A percentile compares a stretch with the other conserved stretches of the same genome.
Conservation (phyloP, 2,888 invertebrate species). For the Listrodromus nycthemerus region DNA sequence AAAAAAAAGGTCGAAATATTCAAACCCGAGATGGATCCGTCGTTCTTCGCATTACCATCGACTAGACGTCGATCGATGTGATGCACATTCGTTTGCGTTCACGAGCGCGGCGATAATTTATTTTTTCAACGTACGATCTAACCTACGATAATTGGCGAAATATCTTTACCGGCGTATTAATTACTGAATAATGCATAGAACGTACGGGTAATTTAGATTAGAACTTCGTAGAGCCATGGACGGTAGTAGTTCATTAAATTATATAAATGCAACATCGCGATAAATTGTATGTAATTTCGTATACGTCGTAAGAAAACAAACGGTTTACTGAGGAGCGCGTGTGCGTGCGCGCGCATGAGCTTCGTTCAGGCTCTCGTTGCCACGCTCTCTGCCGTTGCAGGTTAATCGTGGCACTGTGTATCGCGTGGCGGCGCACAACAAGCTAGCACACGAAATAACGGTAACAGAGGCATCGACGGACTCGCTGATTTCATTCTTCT, state of each 20-base stretch:
- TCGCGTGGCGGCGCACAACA: constrained; percentile 11
- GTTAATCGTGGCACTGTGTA: constrained; percentile 1
- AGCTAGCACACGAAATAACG: constrained; percentile 9
- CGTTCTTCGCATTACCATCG: constrained; percentile 9
- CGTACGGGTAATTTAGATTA: not conserved
- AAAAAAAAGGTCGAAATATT: constrained; percentile 15
- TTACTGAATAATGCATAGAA: not conserved
- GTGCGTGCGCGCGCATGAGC: not conserved
- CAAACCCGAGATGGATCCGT: not conserved
- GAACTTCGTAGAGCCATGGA: not conserved
- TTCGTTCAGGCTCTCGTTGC: constrained; percentile 8
- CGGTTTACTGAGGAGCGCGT: constrained; percentile 1
- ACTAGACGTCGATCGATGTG: not conserved
- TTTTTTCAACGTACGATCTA: not conserved
- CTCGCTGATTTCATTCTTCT: not conserved
- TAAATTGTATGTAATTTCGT: not conserved
- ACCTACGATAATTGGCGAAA: not conserved
- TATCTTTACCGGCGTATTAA: not conserved
- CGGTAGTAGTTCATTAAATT: not conserved
- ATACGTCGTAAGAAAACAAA: not conserved
- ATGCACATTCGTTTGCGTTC: not conserved
- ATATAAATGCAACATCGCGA: not conserved
- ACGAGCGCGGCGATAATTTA: not conserved
- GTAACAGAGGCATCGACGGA: not conserved
- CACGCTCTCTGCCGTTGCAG: not conserved